Base-by-base conservation (phyloP, 2,888 invertebrate species). In the Caenorhabditis virilis region DNA sequence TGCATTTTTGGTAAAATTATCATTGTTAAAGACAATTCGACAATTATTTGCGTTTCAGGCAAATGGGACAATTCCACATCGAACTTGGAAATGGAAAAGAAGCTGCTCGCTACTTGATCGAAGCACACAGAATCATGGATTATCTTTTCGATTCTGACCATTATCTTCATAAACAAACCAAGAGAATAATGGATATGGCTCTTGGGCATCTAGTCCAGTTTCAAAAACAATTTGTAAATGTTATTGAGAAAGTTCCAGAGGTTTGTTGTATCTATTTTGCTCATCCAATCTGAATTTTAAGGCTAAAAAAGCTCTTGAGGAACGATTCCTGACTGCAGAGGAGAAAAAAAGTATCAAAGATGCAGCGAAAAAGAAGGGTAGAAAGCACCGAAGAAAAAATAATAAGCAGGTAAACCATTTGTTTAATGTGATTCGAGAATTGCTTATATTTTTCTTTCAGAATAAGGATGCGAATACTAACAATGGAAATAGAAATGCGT, bases 61-160 rank as follows among this genome's bases (percentile, higher is more conserved):
- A 60, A 61, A 57, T 61, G 59, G 61, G 60, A 2, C 55, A 60
- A 22, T 39, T 59, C 15, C 59, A 56, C 15, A 16, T 48, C 22
- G 59, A 59, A n/a, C 23, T 71, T 1, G 55, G 45, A 22, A 57
- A 60, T 33, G 51, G 51, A 13, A 49, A 53, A 42, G 67, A 69
- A 9, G 62, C 63, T 0, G 53, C 57, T 0, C 61, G 60, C 52
- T 71, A 69, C 36, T 23, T 66, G 1, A 35, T 56, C 11, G 68
- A 72, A 46, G 53, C 72, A 7, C 56, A 64, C 41, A 49, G 61
- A 2, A 66, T 72, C 33, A 59, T 68, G 59, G 65, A 65, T 45
- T 65, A 65, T 45, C 45, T 65, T 5, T 65, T 65, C n/a, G 64
- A 54, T 23, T 18, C 36, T 15, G 45, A 52, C 1, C 64, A 65